Conservation (phyloP, 1,140 invertebrate species). For the Lamellibrachia luymesi region DNA sequence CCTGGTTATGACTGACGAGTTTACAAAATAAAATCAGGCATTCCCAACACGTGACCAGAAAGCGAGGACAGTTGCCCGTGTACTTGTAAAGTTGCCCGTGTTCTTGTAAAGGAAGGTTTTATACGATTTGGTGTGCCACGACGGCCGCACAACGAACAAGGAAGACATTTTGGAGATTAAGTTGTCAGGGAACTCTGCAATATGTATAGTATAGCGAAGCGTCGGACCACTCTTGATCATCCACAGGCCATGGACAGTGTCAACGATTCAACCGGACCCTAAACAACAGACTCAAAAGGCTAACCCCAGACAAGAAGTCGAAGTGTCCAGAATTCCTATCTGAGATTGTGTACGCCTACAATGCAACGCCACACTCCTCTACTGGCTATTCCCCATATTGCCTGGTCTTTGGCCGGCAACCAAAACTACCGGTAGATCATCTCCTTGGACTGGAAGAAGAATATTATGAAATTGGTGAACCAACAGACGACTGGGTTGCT, state of each 20-base stretch:
- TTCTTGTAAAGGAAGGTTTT: slow-evolving; percentile 20
- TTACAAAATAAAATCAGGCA: slow-evolving; percentile 10
- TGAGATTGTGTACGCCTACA: slow-evolving; percentile 29
- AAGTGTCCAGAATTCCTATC: slow-evolving; percentile 27
- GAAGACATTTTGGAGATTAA: slow-evolving; percentile 21
- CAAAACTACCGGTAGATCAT: not conserved
- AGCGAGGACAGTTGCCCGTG: slow-evolving; percentile 17
- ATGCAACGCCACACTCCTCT: slow-evolving; percentile 18
- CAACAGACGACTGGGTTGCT: slow-evolving; percentile 12
- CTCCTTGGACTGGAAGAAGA: not conserved
- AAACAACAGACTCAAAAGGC: slow-evolving; percentile 27
- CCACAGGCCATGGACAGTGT: slow-evolving; percentile 15
- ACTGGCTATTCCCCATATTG: slow-evolving; percentile 7
- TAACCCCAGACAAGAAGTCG: slow-evolving; percentile 25
- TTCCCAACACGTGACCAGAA: slow-evolving; percentile 31
- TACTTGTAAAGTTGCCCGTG: slow-evolving; percentile 17
- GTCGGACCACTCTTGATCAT: slow-evolving; percentile 26
- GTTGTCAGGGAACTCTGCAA: slow-evolving; percentile 25
- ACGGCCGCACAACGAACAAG: slow-evolving; percentile 27
- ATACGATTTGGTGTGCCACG: slow-evolving; percentile 24
- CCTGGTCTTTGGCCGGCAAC: not conserved
- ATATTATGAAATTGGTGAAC: not conserved
- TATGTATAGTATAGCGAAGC: slow-evolving; percentile 19
- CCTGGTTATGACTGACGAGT: slow-evolving; percentile 6
- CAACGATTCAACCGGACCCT: slow-evolving; percentile 29